These are phyloP conservation scores for Marisa cornuarietis DNA, from an alignment of 1,140 invertebrate genomes.

Conservation along the genomic window DNA sequence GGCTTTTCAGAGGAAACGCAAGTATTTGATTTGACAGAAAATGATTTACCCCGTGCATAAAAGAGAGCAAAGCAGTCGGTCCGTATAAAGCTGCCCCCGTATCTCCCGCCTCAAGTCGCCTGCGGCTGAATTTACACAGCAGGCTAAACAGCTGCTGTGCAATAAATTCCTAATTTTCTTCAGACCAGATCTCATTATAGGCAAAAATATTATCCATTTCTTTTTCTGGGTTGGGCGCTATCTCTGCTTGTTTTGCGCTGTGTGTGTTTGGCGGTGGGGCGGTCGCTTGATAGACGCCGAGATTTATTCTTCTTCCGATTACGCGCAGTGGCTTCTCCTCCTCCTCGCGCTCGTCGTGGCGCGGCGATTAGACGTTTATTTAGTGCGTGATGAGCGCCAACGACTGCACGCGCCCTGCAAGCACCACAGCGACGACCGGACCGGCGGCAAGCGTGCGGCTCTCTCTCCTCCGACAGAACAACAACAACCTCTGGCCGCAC, in stretches of 20 bases:
- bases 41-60: conserved; percentile 5
- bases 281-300: conserved; percentile 1
- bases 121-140: conserved; percentile 1
- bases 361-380: too few species aligned
- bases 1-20: conserved; percentile 2
- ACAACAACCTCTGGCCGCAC: neutral
- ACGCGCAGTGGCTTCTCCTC: neutral
- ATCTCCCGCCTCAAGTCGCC: conserved; percentile 10
- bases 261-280: conserved; percentile 5
- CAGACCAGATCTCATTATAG: conserved; percentile 5
- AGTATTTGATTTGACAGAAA: conserved; percentile 13
- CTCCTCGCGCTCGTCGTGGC: too few species aligned
- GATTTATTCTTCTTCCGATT: conserved; percentile 12
- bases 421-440: too few species aligned
- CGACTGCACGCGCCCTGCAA: too few species aligned
- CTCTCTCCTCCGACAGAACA: too few species aligned
- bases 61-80: conserved; percentile 7
- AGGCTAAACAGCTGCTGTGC: conserved; percentile 3
- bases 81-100: conserved; percentile 6
- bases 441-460: too few species aligned
- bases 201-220: conserved; percentile 9
- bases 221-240: conserved; percentile 3
- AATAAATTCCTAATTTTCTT: conserved; percentile 10
- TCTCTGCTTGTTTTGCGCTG: conserved; percentile 16
- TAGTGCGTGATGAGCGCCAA: too few species aligned